Evolutionary conservation across 2,113 vertebrate species (phyloP), one percentile per base, ranked within the genome.

Genomic region (Carassius gibelio): DNA sequence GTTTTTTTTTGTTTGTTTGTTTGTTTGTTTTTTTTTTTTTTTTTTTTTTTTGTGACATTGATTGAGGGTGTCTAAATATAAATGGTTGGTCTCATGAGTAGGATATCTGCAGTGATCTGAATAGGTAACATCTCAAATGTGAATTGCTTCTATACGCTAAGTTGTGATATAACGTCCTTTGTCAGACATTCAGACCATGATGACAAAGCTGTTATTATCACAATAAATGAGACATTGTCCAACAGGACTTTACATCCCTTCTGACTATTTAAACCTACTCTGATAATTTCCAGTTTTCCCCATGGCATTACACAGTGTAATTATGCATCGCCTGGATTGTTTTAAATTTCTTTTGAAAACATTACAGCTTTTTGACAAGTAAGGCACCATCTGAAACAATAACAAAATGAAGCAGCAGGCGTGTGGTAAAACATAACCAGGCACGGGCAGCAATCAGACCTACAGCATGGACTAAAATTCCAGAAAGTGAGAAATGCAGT

Each of bases 291-390:
- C 45, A 26, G 4, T 10, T 48, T 42, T 42, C 38, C 5, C 38
- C 3, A 17, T 15, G 48, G 57, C 38, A 77, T 75, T 83, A 66
- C 61, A 34, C 45, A 86, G 80, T 78, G 36, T 26, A 26, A 14
- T 82, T 75, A 36, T 9, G 45, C 84, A 80, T 34, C 50, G 57
- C 83, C 81, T 11, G 14, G 62, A 68, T 76, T 82, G 88, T 80
- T 84, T 69, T 34, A 72, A 81, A 86, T 75, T 79, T 50, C 66
- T 82, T 89, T 84, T 45, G 78, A 86, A 48, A 91, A 89, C 87
- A 87, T 42, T 89, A 92, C 90, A 91, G 87, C 26, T 52, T 91
- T 90, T 26, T 87, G 66, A 86, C 86, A 84, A 23, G 26, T 14
- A 83, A 66, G 78, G 3, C 23, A 38, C 23, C 26, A 84, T 34